Evolutionary conservation across 2,113 vertebrate species (phyloP).

Genomic region (Erinaceus europaeus): DNA sequence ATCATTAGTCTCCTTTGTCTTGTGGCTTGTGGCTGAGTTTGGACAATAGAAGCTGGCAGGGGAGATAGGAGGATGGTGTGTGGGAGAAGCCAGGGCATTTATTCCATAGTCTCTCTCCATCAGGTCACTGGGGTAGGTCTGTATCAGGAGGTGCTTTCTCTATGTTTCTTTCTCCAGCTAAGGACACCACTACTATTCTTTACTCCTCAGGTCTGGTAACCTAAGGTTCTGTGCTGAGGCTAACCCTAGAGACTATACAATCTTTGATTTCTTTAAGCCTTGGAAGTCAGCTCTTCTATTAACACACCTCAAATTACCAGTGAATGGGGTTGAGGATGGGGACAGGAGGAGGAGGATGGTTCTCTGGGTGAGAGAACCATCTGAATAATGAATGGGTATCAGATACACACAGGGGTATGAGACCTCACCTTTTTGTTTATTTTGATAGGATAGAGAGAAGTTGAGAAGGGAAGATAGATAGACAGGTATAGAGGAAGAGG

Average conservation of each 20-base stretch:
- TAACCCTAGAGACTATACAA: too few relatives aligned
- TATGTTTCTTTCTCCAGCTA: not conserved
- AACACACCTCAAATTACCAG: not conserved
- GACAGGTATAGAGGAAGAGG: too few relatives aligned
- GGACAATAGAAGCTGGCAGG: not conserved
- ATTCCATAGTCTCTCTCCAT: not conserved
- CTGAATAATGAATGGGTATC: not conserved
- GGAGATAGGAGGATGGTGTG: too few relatives aligned
- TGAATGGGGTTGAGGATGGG: not conserved
- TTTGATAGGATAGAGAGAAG: too few relatives aligned
- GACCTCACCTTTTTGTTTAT: too few relatives aligned
- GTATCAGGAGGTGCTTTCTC: not conserved
- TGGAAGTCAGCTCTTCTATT: not conserved
- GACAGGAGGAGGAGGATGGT: not conserved
- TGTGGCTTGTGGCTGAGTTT: not conserved
- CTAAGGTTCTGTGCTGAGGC: not conserved
- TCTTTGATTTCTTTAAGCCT: not conserved
- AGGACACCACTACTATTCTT: not conserved
- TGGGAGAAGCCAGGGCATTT: not conserved
- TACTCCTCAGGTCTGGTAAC: not conserved
- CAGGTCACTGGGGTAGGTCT: too few relatives aligned
- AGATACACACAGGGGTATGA: not conserved
- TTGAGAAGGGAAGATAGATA: too few relatives aligned
- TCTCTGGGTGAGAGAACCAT: not conserved
- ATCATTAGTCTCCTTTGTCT: not conserved